A percentile compares a stretch with the other conserved stretches of the same genome.
Conservation (phyloP, 1,140 invertebrate species). For the Tetramorium parvispinum region DNA sequence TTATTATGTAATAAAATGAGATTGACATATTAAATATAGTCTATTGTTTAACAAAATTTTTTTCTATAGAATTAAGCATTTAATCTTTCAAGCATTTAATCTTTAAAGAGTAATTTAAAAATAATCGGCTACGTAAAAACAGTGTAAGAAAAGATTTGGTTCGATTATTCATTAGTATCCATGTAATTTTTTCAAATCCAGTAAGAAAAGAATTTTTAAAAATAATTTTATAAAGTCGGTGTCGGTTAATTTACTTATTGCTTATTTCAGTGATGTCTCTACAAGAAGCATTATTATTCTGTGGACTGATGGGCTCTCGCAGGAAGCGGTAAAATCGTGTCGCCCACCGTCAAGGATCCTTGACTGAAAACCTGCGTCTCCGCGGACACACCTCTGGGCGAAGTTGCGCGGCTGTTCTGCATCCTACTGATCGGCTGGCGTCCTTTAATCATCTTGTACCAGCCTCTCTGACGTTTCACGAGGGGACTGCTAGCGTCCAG, state of each 20-base stretch:
- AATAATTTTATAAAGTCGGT: background rate
- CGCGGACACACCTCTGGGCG: conserved; percentile 57
- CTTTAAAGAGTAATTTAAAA: background rate
- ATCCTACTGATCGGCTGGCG: conserved; percentile 62
- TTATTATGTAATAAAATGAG: background rate
- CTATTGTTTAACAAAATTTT: background rate
- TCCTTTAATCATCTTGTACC: conserved; percentile 61
- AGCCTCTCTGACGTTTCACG: conserved; percentile 56
- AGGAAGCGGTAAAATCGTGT: conserved; percentile 69
- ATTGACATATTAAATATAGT: background rate
- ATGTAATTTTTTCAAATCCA: background rate
- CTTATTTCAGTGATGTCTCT: background rate
- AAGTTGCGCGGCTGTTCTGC: conserved; percentile 15
- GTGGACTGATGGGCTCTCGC: conserved; percentile 62
- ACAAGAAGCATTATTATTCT: conserved; percentile 36
- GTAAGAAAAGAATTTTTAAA: background rate
- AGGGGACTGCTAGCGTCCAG: conserved; percentile 42
- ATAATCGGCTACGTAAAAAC: too few species aligned
- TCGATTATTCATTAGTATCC: background rate
- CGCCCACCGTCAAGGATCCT: conserved; percentile 67
- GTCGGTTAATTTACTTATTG: background rate
- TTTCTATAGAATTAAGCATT: background rate
- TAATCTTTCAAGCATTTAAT: background rate
- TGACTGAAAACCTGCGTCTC: conserved; percentile 70
- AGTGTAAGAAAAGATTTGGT: background rate